These are phyloP conservation scores for Girardia tigrina DNA, from an alignment of 2,888 invertebrate species.

Conservation along the genomic window DNA sequence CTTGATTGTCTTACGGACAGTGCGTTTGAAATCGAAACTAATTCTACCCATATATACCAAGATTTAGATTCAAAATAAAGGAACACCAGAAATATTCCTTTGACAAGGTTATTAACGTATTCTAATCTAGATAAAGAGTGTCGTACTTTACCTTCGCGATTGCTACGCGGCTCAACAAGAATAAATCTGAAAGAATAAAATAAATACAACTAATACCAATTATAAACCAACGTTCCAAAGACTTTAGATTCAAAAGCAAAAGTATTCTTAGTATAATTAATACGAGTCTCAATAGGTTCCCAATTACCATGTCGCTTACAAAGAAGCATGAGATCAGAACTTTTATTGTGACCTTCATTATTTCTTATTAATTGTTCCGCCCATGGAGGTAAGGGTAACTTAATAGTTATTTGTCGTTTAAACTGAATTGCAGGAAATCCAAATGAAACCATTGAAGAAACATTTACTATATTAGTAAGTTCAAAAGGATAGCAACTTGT, in stretches of 20 bases:
- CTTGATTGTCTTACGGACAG: not conserved
- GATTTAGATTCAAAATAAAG: not conserved
- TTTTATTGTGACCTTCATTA: not conserved
- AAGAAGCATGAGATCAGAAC: not conserved
- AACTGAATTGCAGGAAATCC: constrained; percentile 35
- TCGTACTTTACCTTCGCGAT: not conserved
- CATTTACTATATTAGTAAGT: not conserved
- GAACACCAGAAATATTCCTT: not conserved
- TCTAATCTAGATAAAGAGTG: not conserved
- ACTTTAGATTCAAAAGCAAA: constrained; percentile 10
- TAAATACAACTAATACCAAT: not conserved
- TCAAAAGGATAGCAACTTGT: not conserved
- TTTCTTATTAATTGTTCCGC: not conserved
- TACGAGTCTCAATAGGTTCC: not conserved
- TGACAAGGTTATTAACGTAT: not conserved
- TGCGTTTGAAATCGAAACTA: not conserved
- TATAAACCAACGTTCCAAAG: constrained; percentile 23
- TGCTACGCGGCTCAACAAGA: not conserved
- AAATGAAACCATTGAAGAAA: not conserved
- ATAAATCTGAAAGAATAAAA: not conserved
- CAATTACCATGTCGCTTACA: not conserved
- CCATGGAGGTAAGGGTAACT: constrained; percentile 44
- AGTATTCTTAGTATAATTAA: constrained; percentile 13
- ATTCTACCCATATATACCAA: constrained; percentile 28
- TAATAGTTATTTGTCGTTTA: constrained; percentile 43